Percentiles rank a stretch among this genome's conserved stretches.
Evolutionary conservation across 1,140 invertebrate species (phyloP).

Genomic region (Heliconius nattereri): DNA sequence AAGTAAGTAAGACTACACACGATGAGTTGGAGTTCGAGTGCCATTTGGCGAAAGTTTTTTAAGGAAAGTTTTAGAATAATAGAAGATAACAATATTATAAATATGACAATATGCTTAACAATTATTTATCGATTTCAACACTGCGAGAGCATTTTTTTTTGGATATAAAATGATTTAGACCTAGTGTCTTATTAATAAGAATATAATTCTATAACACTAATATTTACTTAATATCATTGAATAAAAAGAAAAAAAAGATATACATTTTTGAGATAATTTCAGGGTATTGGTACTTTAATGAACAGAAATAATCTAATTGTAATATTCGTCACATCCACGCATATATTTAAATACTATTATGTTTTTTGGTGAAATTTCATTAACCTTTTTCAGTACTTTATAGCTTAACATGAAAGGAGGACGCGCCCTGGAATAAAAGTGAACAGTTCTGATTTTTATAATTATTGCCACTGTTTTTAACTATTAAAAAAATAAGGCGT

Average conservation of each 20-base stretch:
- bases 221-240: too few species aligned
- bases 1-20: too few species aligned
- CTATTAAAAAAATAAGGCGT: background rate
- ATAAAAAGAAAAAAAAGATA: too few species aligned
- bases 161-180: too few species aligned
- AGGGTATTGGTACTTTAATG: background rate
- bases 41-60: too few species aligned
- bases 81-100: too few species aligned
- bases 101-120: background rate
- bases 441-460: background rate
- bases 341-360: background rate
- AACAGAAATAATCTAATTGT: background rate
- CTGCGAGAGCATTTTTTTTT: background rate
- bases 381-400: slow-evolving; percentile 1
- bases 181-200: background rate
- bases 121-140: background rate
- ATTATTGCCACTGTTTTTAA: background rate
- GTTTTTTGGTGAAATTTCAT: background rate
- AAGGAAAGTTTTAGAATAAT: too few species aligned
- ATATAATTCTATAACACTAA: background rate
- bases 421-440: background rate
- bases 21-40: too few species aligned
- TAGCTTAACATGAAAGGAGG: background rate
- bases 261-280: background rate
- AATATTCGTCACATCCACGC: too few species aligned